Base-by-base conservation (phyloP, 2,113 vertebrate genomes). In the Asarcornis scutulata region DNA sequence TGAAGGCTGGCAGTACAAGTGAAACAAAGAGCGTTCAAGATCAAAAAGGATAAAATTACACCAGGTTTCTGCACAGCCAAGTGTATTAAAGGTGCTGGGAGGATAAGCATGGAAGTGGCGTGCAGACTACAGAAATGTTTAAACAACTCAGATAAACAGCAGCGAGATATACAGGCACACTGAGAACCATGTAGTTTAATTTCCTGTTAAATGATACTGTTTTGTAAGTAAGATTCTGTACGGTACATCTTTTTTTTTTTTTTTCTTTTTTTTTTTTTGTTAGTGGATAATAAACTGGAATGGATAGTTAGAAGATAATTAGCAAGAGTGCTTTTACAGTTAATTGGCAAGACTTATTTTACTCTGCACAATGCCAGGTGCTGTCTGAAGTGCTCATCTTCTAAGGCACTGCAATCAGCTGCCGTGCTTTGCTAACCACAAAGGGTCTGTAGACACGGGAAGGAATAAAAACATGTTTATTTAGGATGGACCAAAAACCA, bases 341-440 rank as follows among this genome's bases (percentile, higher is more conserved):
- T 92, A 86, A 93, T 75, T 94, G 87, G 72, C 72, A 88, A 89
- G 58, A 38, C 68, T 81, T 82, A 74, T 72, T 74, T 90, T 26
- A 8, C 69, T 18, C 63, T 52, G 64, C 66, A 68, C 73, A 42
- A 71, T 21, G 32, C 75, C 82, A 89, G 81, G 88, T 92, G 92
- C 72, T 75, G 12, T 55, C 58, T 88, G 55, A 71, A 80, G 75
- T 17, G 42, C 66, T 92, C 50, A 2, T 82, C 67, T 84, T 88
- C 71, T 16, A 2, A 27, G 1, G 60, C 74, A 36, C 56, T 83
- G 86, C 68, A 25, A 7, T 72, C 69, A 6, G 86, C 16, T 2
- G 72, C 66, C 48, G 46, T 7, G 66, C 46, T 18, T 40, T 40
- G 62, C 62, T 64, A 40, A 64, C 9, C 67, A 32, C 63, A 44